Evolutionary conservation across 1,140 invertebrate genomes (phyloP).

Genomic region (Lysiphlebus fabarum): DNA sequence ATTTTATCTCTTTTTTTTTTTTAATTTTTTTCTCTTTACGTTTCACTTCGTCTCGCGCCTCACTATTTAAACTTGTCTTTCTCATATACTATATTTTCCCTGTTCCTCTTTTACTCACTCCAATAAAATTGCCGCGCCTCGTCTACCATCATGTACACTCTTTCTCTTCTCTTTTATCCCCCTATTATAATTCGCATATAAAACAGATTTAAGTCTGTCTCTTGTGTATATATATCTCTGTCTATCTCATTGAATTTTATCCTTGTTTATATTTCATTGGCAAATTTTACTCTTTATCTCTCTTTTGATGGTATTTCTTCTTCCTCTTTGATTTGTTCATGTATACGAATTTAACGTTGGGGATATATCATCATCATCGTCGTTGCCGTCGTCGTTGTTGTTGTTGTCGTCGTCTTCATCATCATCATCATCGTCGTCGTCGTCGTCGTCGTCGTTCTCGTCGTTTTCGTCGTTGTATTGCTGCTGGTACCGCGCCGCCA

Average conservation of each 20-base stretch:
- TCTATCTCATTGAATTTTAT: slow-evolving; percentile 5
- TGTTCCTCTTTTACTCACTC: not conserved
- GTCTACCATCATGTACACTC: slow-evolving; percentile 9
- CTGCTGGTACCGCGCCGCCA: not conserved
- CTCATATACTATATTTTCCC: not conserved
- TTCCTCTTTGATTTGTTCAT: not conserved
- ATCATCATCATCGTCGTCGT: slow-evolving; percentile 22
- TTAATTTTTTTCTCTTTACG: slow-evolving; percentile 11
- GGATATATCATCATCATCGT: no score
- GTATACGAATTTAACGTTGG: no score
- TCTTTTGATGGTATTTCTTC: no score
- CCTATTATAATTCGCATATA: not conserved
- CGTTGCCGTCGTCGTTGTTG: no score
- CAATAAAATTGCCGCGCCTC: slow-evolving; percentile 19
- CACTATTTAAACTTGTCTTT: slow-evolving; percentile 18
- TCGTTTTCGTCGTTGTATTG: not conserved
- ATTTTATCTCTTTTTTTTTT: no score
- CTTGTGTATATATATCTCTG: not conserved
- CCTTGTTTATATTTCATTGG: slow-evolving; percentile 13
- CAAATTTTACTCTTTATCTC: slow-evolving; percentile 23
- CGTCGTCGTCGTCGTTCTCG: slow-evolving; percentile 1
- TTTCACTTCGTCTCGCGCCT: slow-evolving; percentile 29
- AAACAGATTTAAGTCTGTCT: not conserved
- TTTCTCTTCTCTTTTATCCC: not conserved
- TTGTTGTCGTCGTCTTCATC: slow-evolving; percentile 8